Evolutionary conservation across 1,140 invertebrate species (phyloP), one percentile per base, ranked within the genome.

Genomic region (Lucilia cuprina): DNA sequence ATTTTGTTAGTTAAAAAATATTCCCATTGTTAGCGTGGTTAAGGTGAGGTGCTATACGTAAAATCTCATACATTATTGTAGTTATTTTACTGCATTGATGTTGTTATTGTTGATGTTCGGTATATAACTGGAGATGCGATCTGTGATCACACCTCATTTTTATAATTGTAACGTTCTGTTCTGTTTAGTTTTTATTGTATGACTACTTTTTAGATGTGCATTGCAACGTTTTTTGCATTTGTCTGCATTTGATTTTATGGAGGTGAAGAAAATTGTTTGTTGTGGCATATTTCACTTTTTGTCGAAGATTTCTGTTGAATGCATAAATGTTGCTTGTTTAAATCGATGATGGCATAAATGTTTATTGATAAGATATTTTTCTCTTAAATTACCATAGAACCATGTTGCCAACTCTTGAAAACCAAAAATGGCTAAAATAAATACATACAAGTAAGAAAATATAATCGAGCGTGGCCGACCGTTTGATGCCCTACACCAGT

Each of bases 91-190:
- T 17, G 55, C 13, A 7, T 9, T 70, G n/a, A 4, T 70, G 21
- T 25, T 21, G n/a, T 80, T 49, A 80, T 80, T 80, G 14, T 49
- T 80, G 77, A 80, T 80, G 41, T 8, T 17, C 41, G 49, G 65
- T 21, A 19, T 70, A 50, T 47, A n/a, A 80, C 41, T 80, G 41
- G 8, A 80, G 77, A 80, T 80, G 77, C 41, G 77, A 80, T 80
- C 77, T 80, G 5, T 49, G 41, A 80, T 80, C 77, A 80, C 77
- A 80, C 77, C 77, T 80, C 41, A 80, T 80, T 80, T 80, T 80
- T 80, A 49, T 80, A 80, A 78, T 47, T 41, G 75, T 41, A 47
- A 78, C 34, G 35, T 41, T 78, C 17, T 78, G 75, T 78, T 47
- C 35, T 10, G 75, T 19, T 19, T 78, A 41, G 25, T 30, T 30